Percentiles rank a stretch among this genome's conserved stretches.
Conservation (phyloP, 2,113 vertebrate species). For the Limnothrissa miodon region DNA sequence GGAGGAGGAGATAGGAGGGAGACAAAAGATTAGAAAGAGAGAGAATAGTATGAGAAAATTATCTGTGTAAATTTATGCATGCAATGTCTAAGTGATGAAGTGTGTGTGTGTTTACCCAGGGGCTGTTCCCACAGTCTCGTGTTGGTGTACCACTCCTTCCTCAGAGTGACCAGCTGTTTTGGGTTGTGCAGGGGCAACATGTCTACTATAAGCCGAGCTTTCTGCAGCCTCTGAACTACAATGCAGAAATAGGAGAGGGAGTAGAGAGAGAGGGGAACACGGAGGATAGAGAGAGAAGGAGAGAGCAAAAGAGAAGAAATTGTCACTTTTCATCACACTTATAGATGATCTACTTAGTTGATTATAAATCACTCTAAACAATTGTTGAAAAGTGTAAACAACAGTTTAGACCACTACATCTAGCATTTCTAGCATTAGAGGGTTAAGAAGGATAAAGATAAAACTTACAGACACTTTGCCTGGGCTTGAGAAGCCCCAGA, state of each 20-base stretch:
- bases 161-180: conserved; percentile 59
- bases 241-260: conserved; percentile 20
- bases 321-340: neutral
- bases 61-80: too few species aligned
- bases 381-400: too few species aligned
- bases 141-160: conserved; percentile 69
- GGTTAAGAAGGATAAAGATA: neutral
- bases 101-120: conserved; percentile 65
- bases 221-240: conserved; percentile 73
- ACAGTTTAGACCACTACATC: neutral
- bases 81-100: conserved; percentile 1
- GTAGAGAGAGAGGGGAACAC: conserved; percentile 14
- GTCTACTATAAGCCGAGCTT: conserved; percentile 63
- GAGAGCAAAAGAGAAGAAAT: neutral
- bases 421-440: neutral
- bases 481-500: conserved; percentile 46
- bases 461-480: conserved; percentile 8
- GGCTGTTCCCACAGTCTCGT: conserved; percentile 70
- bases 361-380: too few species aligned
- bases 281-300: neutral
- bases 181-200: conserved; percentile 68
- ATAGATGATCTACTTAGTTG: too few species aligned
- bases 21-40: too few species aligned
- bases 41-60: too few species aligned
- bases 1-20: conserved; percentile 9